Conservation (phyloP, 2,888 invertebrate genomes). For the Drosophila yooni region DNA sequence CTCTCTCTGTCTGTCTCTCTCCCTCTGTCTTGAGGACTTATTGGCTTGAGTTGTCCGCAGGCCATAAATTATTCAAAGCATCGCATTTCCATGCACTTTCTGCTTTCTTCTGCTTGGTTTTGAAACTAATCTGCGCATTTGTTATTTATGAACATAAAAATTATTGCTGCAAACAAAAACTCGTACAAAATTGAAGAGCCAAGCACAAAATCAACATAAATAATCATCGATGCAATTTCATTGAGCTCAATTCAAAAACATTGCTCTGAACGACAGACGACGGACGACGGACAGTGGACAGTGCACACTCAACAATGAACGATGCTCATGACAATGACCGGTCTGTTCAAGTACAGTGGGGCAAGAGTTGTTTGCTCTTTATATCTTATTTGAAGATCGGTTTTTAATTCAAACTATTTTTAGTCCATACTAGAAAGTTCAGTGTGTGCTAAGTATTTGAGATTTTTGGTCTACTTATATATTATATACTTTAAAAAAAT, state of each 20-base stretch:
- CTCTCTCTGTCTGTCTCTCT: no score
- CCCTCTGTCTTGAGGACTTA: constrained; percentile 14
- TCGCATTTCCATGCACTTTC: constrained; percentile 61
- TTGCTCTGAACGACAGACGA: constrained; percentile 34
- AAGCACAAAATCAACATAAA: constrained; percentile 75
- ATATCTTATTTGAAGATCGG: neutral
- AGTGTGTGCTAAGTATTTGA: no score
- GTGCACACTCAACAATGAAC: constrained; percentile 26
- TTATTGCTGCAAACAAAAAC: constrained; percentile 42
- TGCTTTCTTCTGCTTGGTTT: constrained; percentile 15
- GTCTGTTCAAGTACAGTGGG: constrained; percentile 53
- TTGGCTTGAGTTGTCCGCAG: constrained; percentile 18
- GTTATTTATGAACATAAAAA: constrained; percentile 71
- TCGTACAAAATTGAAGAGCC: constrained; percentile 48
- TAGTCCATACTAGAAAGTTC: no score
- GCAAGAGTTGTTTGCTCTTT: neutral
- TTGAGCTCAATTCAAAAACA: constrained; percentile 81
- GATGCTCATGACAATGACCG: constrained; percentile 42
- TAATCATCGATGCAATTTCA: constrained; percentile 80
- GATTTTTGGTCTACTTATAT: no score
- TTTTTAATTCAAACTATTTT: neutral
- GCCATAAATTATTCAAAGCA: constrained; percentile 80
- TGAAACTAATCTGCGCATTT: constrained; percentile 38
- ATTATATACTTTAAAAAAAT: no score
- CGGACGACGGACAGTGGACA: constrained; percentile 22